Evolutionary conservation across 2,888 invertebrate genomes (phyloP), one percentile per base, ranked within the genome.

Genomic region (Aproaerema taeniolella): DNA sequence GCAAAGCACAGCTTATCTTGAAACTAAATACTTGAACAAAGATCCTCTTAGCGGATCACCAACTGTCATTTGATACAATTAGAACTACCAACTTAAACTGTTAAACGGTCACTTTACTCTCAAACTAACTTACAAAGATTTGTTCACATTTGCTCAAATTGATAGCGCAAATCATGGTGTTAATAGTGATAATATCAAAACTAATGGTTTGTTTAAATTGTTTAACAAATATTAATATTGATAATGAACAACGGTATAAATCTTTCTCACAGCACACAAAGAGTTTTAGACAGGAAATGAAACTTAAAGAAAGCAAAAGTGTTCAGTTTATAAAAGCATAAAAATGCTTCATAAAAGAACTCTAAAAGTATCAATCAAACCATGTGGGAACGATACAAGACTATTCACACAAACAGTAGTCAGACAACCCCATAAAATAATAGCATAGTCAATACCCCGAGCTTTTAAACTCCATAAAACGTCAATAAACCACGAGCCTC

Each of bases 1-100:
- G 82, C 67, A 81, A 85, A 83, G 80, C 58, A 62, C 53, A 65
- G 74, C 74, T 80, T 77, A 80, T 73, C 79, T 74, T 64, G 72
- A 72, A 72, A 83, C 83, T 83, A 83, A 85, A 70, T 80, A 79
- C 72, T 82, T 80, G 65, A 56, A 76, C 82, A 85, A 85, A 82
- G 82, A 65, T 52, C 56, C 67, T 58, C 63, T 64, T 71, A 74
- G 69, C 70, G 63, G 68, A 69, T 66, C 61, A 62, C 55, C 53
- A 49, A 44, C 36, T 58, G 50, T 43, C 58, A 56, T 54, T 52
- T 39, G 41, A 44, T 41, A 39, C 16, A 34, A 39, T 43, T 38
- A 44, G 25, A 39, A 14, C 35, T 28, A 9, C 13, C 16, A 15
- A 15, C 14, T 8, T 28, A 14, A 12, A 34, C n/a, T 14, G 2